Conservation (phyloP, 1,140 invertebrate species). For the Macrobrachium rosenbergii region DNA sequence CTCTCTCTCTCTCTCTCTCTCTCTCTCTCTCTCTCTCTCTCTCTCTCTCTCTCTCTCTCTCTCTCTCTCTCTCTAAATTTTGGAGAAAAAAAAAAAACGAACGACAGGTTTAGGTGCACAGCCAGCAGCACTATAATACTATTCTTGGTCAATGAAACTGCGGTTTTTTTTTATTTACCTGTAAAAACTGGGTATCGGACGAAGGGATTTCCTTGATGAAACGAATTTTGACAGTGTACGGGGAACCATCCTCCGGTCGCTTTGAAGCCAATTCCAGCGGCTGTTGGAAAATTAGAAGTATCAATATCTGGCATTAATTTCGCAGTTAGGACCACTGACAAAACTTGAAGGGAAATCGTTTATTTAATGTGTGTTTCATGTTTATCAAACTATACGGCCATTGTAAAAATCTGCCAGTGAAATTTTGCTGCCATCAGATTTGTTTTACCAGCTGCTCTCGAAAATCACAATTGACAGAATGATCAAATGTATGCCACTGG, state of each 20-base stretch:
- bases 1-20: neutral
- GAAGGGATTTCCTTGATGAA: constrained; percentile 45
- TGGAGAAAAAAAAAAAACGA: no score
- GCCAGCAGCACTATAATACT: no score
- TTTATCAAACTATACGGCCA: no score
- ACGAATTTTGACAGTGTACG: constrained; percentile 39
- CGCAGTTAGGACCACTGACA: neutral
- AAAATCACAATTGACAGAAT: neutral
- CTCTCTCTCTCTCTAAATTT: neutral
- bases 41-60: neutral
- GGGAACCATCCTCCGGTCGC: constrained; percentile 14
- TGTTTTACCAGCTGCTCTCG: neutral
- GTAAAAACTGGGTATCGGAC: constrained; percentile 37
- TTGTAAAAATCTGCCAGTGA: no score
- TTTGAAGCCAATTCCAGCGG: constrained; percentile 41
- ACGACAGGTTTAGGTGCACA: no score
- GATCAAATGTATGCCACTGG: neutral
- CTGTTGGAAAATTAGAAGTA: neutral
- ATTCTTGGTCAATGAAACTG: no score
- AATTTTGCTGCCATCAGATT: no score
- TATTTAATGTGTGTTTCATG: neutral
- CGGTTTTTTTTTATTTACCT: neutral
- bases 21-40: neutral
- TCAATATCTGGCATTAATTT: neutral
- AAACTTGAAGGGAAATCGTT: neutral